A percentile compares a stretch with the other conserved stretches of the same genome.
Conservation (phyloP, 2,797 vertebrate genomes). For the Falco columbarius region DNA sequence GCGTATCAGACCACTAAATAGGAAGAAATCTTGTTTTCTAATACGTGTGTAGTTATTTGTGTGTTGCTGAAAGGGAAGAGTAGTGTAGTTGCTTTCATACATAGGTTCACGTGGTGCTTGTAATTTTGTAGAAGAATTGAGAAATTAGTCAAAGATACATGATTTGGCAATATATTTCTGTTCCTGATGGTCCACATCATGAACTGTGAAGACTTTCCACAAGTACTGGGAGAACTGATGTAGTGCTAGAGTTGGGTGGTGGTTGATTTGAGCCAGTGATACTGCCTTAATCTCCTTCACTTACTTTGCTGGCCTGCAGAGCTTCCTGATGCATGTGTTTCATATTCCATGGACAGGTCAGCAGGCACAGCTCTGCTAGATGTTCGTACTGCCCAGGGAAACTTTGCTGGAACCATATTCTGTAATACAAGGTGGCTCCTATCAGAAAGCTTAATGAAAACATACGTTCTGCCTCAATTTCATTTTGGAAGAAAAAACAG, state of each 20-base stretch:
- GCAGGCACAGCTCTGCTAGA: neutral
- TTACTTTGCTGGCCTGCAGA: neutral
- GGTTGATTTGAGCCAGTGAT: neutral
- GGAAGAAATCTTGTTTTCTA: neutral
- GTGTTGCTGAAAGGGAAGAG: neutral
- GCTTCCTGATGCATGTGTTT: neutral
- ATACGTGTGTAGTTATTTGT: neutral
- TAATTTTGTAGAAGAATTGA: neutral
- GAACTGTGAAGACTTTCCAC: neutral
- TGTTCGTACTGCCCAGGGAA: neutral
- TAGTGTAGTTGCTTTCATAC: neutral
- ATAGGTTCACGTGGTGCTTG: neutral
- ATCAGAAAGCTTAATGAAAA: neutral
- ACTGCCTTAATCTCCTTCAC: neutral
- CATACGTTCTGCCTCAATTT: fast-evolving
- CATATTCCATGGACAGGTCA: neutral
- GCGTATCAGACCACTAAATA: neutral
- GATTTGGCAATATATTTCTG: neutral
- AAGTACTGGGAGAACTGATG: neutral
- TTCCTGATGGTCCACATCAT: neutral
- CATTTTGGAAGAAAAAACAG: neutral
- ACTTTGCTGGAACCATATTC: neutral
- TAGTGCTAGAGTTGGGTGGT: neutral
- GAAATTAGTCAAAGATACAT: neutral
- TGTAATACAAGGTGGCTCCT: neutral